phyloP scores from a whole-genome alignment of 2,113 vertebrate genomes.

The Arizona elegans region DNA sequence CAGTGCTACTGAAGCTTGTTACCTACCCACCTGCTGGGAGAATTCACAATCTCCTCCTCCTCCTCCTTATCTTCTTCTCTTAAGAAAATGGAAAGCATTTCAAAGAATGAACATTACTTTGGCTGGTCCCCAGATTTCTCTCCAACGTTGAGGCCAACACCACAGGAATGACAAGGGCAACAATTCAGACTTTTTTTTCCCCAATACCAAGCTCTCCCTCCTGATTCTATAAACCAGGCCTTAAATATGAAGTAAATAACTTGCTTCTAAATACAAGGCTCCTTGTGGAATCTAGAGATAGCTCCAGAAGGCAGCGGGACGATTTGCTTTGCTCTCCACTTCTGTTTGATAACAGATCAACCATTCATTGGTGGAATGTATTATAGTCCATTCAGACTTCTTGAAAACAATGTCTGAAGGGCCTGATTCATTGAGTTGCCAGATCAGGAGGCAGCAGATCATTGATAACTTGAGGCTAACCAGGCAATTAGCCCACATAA shows the following conservation, averaged over 20 bases:
- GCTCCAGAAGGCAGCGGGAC: neutral
- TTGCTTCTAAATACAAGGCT: neutral
- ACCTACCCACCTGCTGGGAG: neutral
- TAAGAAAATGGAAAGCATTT: neutral
- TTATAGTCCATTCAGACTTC: neutral
- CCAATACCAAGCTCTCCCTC: neutral
- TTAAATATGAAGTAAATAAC: neutral
- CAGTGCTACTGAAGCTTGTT: slow-evolving; percentile 9
- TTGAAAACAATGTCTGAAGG: neutral
- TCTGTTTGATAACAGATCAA: neutral
- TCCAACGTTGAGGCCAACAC: neutral
- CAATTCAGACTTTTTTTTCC: neutral
- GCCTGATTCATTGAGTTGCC: neutral
- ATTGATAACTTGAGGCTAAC: neutral
- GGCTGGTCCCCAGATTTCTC: neutral
- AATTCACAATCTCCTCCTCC: neutral
- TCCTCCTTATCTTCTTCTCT: neutral
- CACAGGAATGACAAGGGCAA: neutral
- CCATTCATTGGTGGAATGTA: neutral
- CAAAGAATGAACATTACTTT: neutral
- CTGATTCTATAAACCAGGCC: neutral
- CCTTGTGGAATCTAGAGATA: neutral
- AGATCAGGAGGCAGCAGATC: neutral
- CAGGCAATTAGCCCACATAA: neutral
- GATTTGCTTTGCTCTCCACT: neutral